Percentiles rank a stretch among this genome's conserved stretches.
phyloP scores from a whole-genome alignment of 2,113 vertebrate genomes.

The Acanthochromis polyacanthus region DNA sequence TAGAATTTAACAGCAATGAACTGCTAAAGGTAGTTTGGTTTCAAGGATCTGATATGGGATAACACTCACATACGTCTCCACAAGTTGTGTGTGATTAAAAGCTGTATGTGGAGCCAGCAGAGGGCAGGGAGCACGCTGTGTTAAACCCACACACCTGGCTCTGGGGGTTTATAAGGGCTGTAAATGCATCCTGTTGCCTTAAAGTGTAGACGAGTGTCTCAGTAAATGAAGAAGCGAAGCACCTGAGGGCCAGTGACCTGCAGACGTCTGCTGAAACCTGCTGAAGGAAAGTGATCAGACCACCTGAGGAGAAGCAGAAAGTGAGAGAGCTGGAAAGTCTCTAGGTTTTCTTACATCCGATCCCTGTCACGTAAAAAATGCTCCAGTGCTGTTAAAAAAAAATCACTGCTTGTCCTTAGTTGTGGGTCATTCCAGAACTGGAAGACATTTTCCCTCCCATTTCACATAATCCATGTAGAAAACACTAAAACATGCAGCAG shows the following conservation, averaged over 20 bases:
- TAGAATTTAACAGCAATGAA: conserved; percentile 4
- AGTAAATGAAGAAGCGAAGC: conserved; percentile 30
- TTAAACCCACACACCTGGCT: conserved; percentile 80
- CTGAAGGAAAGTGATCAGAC: conserved; percentile 43
- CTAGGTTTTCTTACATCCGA: background rate
- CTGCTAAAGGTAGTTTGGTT: conserved; percentile 19
- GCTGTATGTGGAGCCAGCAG: conserved; percentile 52
- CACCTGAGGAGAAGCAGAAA: conserved; percentile 43
- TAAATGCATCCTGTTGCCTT: conserved; percentile 69
- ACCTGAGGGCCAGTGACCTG: conserved; percentile 62
- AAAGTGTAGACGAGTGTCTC: conserved; percentile 39
- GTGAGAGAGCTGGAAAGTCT: background rate
- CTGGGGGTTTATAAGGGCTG: conserved; percentile 67
- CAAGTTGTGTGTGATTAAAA: conserved; percentile 46
- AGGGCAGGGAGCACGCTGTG: conserved; percentile 46
- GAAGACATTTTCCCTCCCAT: too few relatives aligned
- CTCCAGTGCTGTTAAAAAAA: background rate
- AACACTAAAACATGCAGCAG: too few relatives aligned
- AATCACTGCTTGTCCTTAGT: background rate
- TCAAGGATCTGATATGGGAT: conserved; percentile 19
- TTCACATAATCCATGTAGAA: too few relatives aligned
- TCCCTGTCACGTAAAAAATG: background rate
- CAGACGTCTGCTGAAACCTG: conserved; percentile 40
- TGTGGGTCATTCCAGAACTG: too few relatives aligned
- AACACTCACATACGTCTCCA: conserved; percentile 4